These are phyloP conservation scores for Rallus limicola DNA, from an alignment of 2,113 vertebrate species.

Conservation along the genomic window DNA sequence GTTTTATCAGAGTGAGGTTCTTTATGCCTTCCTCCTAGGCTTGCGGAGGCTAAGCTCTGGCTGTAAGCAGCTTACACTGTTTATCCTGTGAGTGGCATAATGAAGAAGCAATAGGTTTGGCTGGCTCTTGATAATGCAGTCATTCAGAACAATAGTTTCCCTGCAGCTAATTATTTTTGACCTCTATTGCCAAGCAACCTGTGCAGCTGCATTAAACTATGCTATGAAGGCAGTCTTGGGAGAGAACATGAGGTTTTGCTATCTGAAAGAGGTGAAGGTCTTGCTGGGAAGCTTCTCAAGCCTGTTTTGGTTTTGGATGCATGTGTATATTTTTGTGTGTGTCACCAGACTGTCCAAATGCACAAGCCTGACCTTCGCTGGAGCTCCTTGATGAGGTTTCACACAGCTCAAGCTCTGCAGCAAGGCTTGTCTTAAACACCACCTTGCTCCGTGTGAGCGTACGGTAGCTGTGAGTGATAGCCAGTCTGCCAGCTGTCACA, in stretches of 20 bases:
- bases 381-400: constrained; percentile 22
- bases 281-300: background rate
- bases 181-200: constrained; percentile 69
- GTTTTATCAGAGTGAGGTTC: background rate
- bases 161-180: constrained; percentile 68
- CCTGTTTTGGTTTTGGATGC: constrained; percentile 8
- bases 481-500: background rate
- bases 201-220: background rate
- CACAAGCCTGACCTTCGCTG: constrained; percentile 23
- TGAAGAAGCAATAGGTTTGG: constrained; percentile 62
- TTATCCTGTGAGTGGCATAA: constrained; percentile 66
- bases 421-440: background rate
- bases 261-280: constrained; percentile 19
- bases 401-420: background rate
- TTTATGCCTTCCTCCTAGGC: background rate
- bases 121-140: constrained; percentile 54
- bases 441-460: background rate
- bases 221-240: constrained; percentile 40
- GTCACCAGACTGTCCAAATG: background rate
- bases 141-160: constrained; percentile 67
- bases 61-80: constrained; percentile 65
- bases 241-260: background rate
- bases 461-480: rapidly evolving
- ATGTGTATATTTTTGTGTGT: background rate
- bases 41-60: constrained; percentile 33